Conservation (phyloP, 2,113 vertebrate species). For the Mungos mungo region DNA sequence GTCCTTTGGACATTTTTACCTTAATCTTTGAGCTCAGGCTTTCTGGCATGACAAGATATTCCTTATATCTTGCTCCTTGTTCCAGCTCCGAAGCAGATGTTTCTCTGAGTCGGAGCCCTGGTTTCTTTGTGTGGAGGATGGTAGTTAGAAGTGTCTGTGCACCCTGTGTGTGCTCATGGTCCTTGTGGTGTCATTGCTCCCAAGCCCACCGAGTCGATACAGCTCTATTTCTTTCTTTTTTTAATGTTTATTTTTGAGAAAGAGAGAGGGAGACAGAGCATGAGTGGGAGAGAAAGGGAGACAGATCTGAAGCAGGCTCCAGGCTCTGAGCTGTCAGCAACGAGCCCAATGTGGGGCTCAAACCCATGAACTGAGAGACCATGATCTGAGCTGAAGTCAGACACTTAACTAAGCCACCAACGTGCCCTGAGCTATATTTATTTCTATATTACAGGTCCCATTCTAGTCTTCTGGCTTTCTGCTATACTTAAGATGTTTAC, state of each 20-base stretch:
- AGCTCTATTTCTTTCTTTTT: neutral
- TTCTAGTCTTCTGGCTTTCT: neutral
- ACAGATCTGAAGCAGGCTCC: no score
- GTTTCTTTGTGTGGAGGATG: neutral
- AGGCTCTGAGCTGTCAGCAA: no score
- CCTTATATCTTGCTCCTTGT: neutral
- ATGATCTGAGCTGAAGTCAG: no score
- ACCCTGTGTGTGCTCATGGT: neutral
- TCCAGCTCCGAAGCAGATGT: neutral
- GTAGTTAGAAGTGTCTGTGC: neutral
- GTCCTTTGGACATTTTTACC: neutral
- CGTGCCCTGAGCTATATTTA: neutral
- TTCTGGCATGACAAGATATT: neutral
- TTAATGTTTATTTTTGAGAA: no score
- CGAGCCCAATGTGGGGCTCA: no score
- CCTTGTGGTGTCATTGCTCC: neutral
- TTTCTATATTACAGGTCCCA: neutral
- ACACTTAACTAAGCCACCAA: no score
- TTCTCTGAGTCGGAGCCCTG: neutral
- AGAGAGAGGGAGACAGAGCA: no score
- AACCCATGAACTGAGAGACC: no score
- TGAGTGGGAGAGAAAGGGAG: no score
- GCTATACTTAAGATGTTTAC: neutral
- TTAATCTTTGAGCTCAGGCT: neutral
- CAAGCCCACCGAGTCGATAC: neutral